Base-by-base conservation (phyloP, 2,113 vertebrate species). In the Azemiops feae region DNA sequence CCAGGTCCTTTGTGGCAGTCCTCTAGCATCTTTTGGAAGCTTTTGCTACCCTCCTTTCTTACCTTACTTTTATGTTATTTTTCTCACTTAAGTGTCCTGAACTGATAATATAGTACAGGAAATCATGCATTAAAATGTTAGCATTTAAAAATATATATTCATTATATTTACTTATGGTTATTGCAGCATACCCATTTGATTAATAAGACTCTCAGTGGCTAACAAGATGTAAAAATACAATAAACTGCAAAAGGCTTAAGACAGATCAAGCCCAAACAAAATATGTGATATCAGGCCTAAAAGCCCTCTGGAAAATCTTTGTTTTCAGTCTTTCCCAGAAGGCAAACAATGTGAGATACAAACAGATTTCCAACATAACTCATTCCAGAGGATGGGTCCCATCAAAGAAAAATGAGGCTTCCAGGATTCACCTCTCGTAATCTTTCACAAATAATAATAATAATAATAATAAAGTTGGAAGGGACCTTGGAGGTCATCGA, bases 91-190 rank as follows among this genome's bases (percentile, higher is more conserved):
- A 91, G 69, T 20, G 64, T 93, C 55, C 43, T 90, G 43, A 54
- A 91, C 90, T 94, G 94, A 95, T 94, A 92, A 93, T 43, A 34
- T 94, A 94, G 60, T 89, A 30, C 54, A 94, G 95, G 91, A 96
- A 87, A 55, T 23, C 50, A 27, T 23, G 91, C 92, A 86, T 93
- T 57, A 93, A 92, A 94, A 90, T 3, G n/a, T 45, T 89, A 91
- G 25, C 90, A 89, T 92, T 93, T 92, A 86, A 30, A n/a, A 64
- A 64, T 64, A 64, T 14, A 64, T 12, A n/a, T n/a, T 69, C 30
- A 69, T n/a, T 64, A n/a, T 14, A 64, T 30, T 64, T 64, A 30
- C 60, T 69, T 64, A 47, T 47, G 47, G 7, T 47, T 47, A 47
- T 47, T 47, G 47, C 47, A 47, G 47, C 47, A 47, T 47, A 47